A percentile compares a stretch with the other conserved stretches of the same genome.
phyloP scores from a whole-genome alignment of 1,140 invertebrate species.

The Bombus difficillimus region DNA sequence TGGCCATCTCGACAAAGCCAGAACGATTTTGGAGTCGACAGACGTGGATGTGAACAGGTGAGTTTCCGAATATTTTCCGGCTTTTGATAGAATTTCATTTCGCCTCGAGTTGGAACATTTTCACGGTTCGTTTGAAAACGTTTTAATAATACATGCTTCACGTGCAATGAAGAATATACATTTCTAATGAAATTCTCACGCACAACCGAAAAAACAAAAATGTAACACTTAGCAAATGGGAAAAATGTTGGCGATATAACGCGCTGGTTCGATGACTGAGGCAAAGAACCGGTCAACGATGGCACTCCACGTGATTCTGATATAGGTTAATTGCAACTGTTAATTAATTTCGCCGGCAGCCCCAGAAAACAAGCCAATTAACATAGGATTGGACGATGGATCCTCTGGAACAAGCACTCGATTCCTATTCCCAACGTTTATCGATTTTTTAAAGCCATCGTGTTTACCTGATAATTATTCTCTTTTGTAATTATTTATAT shows the following conservation, averaged over 20 bases:
- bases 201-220: neutral
- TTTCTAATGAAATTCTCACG: neutral
- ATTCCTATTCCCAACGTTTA: neutral
- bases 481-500: too few species aligned
- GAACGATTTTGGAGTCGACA: constrained; percentile 93
- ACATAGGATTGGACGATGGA: neutral
- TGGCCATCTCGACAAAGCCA: constrained; percentile 94
- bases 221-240: neutral
- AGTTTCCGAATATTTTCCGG: constrained; percentile 52
- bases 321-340: constrained; percentile 42
- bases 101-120: neutral
- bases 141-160: neutral
- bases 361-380: constrained; percentile 42
- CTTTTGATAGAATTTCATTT: neutral
- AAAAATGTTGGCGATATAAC: neutral
- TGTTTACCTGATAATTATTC: too few species aligned
- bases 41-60: constrained; percentile 97
- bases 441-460: too few species aligned
- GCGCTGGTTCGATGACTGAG: neutral
- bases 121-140: neutral
- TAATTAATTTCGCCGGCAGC: constrained; percentile 34
- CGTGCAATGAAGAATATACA: too few species aligned
- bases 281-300: neutral
- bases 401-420: neutral
- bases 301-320: constrained; percentile 3